Base-by-base conservation (phyloP, 2,113 vertebrate species). In the Phocoena phocoena region DNA sequence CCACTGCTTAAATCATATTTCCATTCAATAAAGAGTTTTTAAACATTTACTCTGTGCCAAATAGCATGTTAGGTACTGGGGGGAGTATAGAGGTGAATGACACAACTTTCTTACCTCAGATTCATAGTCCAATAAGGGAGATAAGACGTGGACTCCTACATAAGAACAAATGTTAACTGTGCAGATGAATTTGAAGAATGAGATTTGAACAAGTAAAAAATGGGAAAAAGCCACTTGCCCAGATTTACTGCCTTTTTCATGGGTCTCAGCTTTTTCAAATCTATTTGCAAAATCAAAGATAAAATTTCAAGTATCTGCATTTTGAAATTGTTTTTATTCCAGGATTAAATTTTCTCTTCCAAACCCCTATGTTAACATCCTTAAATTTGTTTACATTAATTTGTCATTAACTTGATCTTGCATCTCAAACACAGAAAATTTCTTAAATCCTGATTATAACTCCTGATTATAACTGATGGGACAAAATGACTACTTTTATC, bases 291-390 rank as follows among this genome's bases (percentile, higher is more conserved):
- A 90, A 21, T n/a, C 33, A 74, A 88, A 85, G 31, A 55, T 60
- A 90, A 74, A 60, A 18, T 79, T 92, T 74, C 89, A 82, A 77
- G 71, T 70, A 21, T 82, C 38, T 89, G 36, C 9, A 95, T 80
- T 84, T 88, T 47, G 15, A 97, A 92, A 88, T 50, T 88, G 7
- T 47, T 50, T 84, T 60, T 41, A 83, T 76, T 44, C 38, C 73
- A 95, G 92, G 5, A 63, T 33, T 50, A 91, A 81, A 33, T 81
- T 1, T 93, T 65, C 55, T 93, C 11, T 88, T 85, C n/a, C 71
- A 90, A 94, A 90, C 81, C 50, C 6, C 12, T 36, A 10, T 53
- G 26, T 87, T 70, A 41, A 88, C 67, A 80, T 23, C 15, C 25
- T 44, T 88, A n/a, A n/a, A 68, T 92, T 62, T 90, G 4, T 63